Conservation (phyloP, 1,140 invertebrate species). For the Sinella curviseta region DNA sequence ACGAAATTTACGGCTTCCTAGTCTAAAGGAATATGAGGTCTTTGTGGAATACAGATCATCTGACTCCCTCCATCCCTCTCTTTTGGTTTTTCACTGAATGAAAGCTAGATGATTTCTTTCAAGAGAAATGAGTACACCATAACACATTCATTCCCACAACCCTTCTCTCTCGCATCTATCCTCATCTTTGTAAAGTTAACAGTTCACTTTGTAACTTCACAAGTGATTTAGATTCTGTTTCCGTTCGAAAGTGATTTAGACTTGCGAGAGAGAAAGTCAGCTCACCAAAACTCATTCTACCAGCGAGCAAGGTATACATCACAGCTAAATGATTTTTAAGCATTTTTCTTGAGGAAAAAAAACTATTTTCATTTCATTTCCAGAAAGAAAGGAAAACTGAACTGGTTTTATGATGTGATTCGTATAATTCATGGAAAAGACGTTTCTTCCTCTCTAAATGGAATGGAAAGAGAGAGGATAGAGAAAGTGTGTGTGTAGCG, state of each 20-base stretch:
- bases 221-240: slow-evolving; percentile 25
- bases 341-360: slow-evolving; percentile 6
- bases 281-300: background rate
- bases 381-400: background rate
- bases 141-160: background rate
- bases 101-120: background rate
- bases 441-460: no score
- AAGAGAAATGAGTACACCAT: background rate
- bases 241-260: slow-evolving; percentile 34
- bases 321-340: slow-evolving; percentile 21
- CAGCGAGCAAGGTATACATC: background rate
- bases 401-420: background rate
- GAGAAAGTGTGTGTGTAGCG: no score
- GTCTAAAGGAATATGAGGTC: slow-evolving; percentile 16
- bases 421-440: background rate
- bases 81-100: background rate
- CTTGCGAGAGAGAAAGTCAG: background rate
- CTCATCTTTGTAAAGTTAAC: background rate
- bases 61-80: background rate
- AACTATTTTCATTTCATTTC: background rate
- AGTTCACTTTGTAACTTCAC: slow-evolving; percentile 12
- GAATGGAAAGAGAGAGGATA: no score
- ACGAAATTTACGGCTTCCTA: slow-evolving; percentile 25
- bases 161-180: background rate
- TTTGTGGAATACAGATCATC: slow-evolving; percentile 27